These are phyloP conservation scores for Neogale vison DNA, from an alignment of 2,113 vertebrate species.

Conservation along the genomic window DNA sequence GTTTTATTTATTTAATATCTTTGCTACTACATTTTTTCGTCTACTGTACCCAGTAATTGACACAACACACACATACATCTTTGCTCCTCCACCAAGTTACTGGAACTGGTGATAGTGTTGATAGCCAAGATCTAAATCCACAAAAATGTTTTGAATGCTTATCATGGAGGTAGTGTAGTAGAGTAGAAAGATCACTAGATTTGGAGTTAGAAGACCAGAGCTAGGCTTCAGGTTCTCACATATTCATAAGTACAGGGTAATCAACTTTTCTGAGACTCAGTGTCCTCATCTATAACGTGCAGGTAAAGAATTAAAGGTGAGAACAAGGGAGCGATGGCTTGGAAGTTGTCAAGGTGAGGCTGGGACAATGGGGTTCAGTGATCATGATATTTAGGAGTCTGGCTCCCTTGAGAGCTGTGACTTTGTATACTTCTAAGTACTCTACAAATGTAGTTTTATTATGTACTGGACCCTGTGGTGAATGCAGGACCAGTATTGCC, in stretches of 20 bases:
- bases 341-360: not conserved
- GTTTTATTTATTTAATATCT: not conserved
- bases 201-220: not conserved
- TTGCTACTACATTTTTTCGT: not conserved
- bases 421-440: not conserved
- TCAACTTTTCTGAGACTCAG: not conserved
- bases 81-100: not conserved
- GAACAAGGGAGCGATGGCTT: not conserved
- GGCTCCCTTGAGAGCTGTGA: not conserved
- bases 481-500: not conserved
- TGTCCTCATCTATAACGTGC: not conserved
- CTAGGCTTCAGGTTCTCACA: not conserved
- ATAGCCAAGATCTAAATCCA: not conserved
- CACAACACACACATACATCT: not conserved
- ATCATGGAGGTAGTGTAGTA: not conserved
- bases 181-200: not conserved
- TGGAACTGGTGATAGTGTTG: not conserved
- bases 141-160: not conserved
- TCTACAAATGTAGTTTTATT: not conserved
- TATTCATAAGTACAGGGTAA: not conserved
- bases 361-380: not conserved
- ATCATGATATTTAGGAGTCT: not conserved
- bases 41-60: not conserved
- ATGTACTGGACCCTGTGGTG: not conserved
- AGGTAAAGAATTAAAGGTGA: not conserved